Percentiles rank a stretch among this genome's conserved stretches.
phyloP scores from a whole-genome alignment of 2,797 vertebrate species.

The Catamblyrhynchus diadema region DNA sequence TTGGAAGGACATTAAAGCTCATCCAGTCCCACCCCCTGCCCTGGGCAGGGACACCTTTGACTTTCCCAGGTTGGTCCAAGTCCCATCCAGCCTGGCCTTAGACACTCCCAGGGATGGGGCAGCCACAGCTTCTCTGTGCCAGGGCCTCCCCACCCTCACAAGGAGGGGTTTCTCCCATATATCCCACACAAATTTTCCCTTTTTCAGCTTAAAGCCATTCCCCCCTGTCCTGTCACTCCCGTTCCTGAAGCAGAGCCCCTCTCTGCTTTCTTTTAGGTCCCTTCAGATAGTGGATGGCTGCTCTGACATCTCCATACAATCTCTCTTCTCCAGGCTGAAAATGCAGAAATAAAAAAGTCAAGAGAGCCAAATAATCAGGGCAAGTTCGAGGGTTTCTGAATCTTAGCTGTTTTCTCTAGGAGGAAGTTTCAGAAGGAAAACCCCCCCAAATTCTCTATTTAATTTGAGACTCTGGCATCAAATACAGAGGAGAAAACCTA shows the following conservation, averaged over 20 bases:
- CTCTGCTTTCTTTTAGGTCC: background rate
- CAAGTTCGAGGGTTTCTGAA: background rate
- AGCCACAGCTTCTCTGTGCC: background rate
- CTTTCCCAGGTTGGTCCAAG: background rate
- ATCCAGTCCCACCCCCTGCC: background rate
- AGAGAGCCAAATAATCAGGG: background rate
- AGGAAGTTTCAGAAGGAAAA: background rate
- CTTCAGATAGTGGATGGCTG: background rate
- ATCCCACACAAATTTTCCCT: background rate
- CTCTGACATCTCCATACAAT: background rate
- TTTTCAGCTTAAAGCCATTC: background rate
- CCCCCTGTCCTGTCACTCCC: background rate
- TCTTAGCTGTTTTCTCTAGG: background rate
- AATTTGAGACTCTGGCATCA: background rate
- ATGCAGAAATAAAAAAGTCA: background rate
- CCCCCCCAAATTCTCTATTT: background rate
- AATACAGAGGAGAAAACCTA: background rate
- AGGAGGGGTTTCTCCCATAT: background rate
- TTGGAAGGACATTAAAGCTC: conserved; percentile 24
- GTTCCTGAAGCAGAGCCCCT: background rate
- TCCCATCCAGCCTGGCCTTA: accelerated
- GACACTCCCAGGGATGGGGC: background rate
- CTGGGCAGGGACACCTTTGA: background rate
- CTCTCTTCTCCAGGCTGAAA: background rate
- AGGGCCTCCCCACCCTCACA: background rate